Percentiles rank a stretch among this genome's conserved stretches.
These are phyloP conservation scores for Calephelis virginiensis DNA, from an alignment of 1,140 invertebrate genomes.

Conservation along the genomic window DNA sequence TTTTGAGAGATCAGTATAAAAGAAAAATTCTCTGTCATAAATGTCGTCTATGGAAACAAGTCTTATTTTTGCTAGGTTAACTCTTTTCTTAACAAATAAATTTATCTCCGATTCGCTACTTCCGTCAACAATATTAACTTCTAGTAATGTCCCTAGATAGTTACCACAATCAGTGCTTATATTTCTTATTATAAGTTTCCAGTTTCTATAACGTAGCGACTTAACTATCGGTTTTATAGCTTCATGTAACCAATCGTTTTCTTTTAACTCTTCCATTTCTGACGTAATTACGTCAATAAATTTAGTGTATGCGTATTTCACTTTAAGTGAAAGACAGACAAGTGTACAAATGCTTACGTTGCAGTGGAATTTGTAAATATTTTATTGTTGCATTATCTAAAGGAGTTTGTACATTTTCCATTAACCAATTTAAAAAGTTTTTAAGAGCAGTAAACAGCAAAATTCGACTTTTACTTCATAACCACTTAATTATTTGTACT, in stretches of 20 bases:
- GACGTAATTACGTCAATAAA: neutral
- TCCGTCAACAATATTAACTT: slow-evolving; percentile 39
- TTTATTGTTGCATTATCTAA: neutral
- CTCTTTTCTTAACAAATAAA: slow-evolving; percentile 43
- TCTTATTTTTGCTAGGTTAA: slow-evolving; percentile 30
- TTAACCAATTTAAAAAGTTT: no score
- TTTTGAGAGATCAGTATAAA: slow-evolving; percentile 37
- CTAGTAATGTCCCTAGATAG: slow-evolving; percentile 37
- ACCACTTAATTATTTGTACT: no score
- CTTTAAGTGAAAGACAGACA: neutral
- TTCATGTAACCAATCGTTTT: slow-evolving; percentile 8
- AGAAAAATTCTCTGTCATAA: slow-evolving; percentile 38
- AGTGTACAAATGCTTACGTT: no score
- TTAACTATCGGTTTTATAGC: slow-evolving; percentile 19
- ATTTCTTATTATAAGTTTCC: slow-evolving; percentile 9
- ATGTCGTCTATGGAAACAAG: slow-evolving; percentile 29
- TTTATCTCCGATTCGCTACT: slow-evolving; percentile 36
- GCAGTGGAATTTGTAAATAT: neutral
- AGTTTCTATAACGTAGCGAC: slow-evolving; percentile 20
- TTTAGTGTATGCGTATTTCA: neutral
- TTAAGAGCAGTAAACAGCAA: no score
- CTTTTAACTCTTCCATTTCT: neutral
- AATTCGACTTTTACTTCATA: no score
- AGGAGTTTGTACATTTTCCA: neutral
- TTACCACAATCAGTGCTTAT: slow-evolving; percentile 26